Conservation (phyloP, 2,113 vertebrate genomes). For the Saccopteryx leptura region DNA sequence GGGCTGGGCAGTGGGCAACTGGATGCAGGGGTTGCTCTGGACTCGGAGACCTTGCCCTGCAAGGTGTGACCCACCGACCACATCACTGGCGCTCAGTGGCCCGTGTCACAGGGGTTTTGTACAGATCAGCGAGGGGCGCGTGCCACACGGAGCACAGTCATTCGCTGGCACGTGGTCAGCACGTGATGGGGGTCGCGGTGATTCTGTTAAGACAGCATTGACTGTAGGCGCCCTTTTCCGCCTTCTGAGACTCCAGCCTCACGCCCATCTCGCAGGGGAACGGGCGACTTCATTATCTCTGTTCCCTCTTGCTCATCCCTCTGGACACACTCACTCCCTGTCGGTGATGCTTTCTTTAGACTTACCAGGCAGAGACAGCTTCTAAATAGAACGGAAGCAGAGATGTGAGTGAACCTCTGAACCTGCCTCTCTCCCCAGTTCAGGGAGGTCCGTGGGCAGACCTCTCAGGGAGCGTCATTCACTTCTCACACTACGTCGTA, state of each 20-base stretch:
- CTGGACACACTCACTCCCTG: background rate
- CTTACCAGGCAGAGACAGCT: background rate
- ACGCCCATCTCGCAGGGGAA: background rate
- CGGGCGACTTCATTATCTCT: background rate
- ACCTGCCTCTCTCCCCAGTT: background rate
- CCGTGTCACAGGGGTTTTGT: no score
- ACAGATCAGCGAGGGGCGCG: background rate
- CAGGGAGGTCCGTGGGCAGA: background rate
- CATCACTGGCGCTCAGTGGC: background rate
- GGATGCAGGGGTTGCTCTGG: background rate
- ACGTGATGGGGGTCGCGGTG: background rate
- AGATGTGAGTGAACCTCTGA: background rate
- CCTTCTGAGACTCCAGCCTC: background rate
- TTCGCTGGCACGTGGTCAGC: background rate
- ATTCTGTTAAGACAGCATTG: background rate
- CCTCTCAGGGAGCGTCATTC: background rate
- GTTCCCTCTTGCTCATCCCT: background rate
- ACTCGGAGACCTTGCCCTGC: background rate
- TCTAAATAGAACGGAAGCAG: background rate
- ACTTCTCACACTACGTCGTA: background rate
- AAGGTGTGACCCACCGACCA: background rate
- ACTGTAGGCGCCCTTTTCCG: fast-evolving
- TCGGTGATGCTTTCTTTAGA: background rate
- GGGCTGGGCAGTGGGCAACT: background rate
- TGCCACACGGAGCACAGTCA: background rate